Conservation (phyloP, 2,797 vertebrate species). For the Eulemur mongoz region DNA sequence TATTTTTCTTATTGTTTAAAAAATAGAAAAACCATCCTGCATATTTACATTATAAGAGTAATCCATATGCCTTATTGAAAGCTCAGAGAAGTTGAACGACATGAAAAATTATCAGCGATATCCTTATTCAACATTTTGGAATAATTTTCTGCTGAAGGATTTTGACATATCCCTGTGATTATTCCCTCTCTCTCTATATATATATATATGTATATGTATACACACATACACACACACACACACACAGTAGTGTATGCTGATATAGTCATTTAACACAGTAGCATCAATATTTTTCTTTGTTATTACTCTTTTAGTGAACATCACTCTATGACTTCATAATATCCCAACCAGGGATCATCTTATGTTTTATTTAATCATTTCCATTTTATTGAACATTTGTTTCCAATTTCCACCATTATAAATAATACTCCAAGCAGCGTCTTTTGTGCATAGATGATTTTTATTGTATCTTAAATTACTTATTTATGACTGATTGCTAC, state of each 20-base stretch:
- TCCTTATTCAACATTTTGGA: not conserved
- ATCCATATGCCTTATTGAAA: not conserved
- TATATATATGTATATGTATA: too few relatives aligned
- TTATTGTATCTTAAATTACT: constrained; percentile 12
- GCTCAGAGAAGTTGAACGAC: not conserved
- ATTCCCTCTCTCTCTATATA: fast-evolving
- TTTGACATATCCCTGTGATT: not conserved
- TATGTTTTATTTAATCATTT: constrained; percentile 36
- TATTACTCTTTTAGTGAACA: not conserved
- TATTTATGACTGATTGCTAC: not conserved
- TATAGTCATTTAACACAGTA: not conserved
- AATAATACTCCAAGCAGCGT: constrained; percentile 14
- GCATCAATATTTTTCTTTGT: not conserved
- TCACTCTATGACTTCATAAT: not conserved
- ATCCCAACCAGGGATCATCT: not conserved
- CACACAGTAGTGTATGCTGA: too few relatives aligned
- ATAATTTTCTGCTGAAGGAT: not conserved
- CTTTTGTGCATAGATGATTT: constrained; percentile 35
- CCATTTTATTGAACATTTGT: constrained; percentile 45
- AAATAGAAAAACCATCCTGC: not conserved
- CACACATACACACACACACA: too few relatives aligned
- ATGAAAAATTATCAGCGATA: not conserved
- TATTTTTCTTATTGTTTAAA: constrained; percentile 24
- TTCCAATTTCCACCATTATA: constrained; percentile 31
- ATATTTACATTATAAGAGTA: constrained; percentile 50